phyloP scores from a whole-genome alignment of 2,113 vertebrate species.

The Siniperca knerii region DNA sequence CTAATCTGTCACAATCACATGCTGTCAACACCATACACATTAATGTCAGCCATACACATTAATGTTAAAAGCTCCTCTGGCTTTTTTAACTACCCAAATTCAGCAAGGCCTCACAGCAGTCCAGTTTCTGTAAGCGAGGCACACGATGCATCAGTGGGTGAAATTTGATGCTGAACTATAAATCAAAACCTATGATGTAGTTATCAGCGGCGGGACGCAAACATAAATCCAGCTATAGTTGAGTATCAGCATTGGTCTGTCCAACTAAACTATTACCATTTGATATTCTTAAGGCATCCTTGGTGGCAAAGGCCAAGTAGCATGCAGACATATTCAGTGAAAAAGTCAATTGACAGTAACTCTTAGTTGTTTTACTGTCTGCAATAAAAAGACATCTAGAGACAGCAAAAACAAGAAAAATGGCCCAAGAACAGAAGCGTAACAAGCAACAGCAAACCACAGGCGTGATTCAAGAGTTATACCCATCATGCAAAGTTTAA shows the following conservation, averaged over 20 bases:
- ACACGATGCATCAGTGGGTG: slow-evolving; percentile 42
- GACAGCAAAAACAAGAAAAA: not conserved
- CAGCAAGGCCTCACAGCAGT: slow-evolving; percentile 44
- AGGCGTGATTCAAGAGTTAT: slow-evolving; percentile 24
- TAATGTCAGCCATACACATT: slow-evolving; percentile 4
- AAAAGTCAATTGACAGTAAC: slow-evolving; percentile 2
- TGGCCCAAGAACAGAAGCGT: not conserved
- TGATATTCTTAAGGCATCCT: not conserved
- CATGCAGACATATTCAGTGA: not conserved
- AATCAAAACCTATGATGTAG: not conserved
- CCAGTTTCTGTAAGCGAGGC: slow-evolving; percentile 71
- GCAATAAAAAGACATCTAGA: not conserved
- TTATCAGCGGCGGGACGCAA: not conserved
- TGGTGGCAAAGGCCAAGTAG: not conserved
- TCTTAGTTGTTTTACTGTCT: slow-evolving; percentile 12
- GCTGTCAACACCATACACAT: slow-evolving; percentile 12
- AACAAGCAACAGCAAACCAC: not conserved
- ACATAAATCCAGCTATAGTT: not conserved
- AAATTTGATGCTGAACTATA: not conserved
- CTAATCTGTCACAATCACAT: slow-evolving; percentile 36
- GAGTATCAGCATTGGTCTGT: not conserved
- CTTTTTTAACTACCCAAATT: slow-evolving; percentile 32
- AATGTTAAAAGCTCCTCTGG: slow-evolving; percentile 38
- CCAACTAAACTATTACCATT: not conserved
- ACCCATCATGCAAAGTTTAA: slow-evolving; percentile 27